Evolutionary conservation across 2,113 vertebrate species (phyloP).

Genomic region (Hemibates koningsi): DNA sequence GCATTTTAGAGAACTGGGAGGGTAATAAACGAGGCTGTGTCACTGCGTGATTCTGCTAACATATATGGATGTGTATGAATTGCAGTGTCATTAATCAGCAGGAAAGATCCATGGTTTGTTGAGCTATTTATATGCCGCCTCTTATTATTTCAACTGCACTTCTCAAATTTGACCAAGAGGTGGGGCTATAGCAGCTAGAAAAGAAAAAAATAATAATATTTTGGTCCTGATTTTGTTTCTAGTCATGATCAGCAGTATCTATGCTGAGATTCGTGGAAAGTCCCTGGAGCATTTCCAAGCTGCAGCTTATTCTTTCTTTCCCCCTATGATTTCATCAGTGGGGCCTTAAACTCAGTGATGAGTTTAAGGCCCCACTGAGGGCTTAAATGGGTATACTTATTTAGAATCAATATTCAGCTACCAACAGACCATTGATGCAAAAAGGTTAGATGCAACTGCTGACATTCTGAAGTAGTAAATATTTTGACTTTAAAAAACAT

Average conservation of each 20-base stretch:
- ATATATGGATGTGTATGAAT: not conserved
- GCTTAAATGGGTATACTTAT: not conserved
- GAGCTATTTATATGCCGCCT: not conserved
- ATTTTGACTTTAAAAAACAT: not conserved
- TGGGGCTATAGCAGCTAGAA: constrained; percentile 4
- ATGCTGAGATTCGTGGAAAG: not conserved
- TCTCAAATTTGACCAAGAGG: constrained; percentile 18
- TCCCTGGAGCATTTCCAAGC: not conserved
- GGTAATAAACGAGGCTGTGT: not conserved
- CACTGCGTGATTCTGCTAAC: not conserved
- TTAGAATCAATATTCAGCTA: not conserved
- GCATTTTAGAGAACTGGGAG: not conserved
- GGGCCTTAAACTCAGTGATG: not conserved
- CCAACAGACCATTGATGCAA: not conserved
- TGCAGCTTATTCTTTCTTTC: not conserved
- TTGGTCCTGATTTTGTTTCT: not conserved
- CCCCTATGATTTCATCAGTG: not conserved
- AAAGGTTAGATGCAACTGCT: not conserved
- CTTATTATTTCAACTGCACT: not conserved
- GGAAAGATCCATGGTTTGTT: not conserved
- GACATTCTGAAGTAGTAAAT: not conserved
- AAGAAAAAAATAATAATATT: not conserved
- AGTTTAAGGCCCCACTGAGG: not conserved
- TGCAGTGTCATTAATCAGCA: not conserved
- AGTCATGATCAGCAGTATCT: not conserved